Evolutionary conservation across 2,113 vertebrate species (phyloP).

Genomic region (Festucalex cinctus): DNA sequence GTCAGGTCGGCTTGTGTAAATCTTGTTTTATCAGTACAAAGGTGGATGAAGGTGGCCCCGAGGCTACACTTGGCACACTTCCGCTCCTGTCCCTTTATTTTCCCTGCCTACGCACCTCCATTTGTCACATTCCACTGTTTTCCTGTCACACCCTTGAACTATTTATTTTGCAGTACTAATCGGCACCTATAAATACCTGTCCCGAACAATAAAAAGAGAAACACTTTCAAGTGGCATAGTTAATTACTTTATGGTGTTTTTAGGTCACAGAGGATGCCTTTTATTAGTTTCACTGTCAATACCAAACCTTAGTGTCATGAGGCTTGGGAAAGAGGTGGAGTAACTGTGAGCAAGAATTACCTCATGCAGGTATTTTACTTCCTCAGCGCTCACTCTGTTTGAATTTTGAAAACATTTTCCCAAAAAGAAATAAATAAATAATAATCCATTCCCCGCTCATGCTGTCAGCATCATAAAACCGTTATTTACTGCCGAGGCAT

Average conservation of each 20-base stretch:
- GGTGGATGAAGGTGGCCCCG: slow-evolving; percentile 25
- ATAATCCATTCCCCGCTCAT: neutral
- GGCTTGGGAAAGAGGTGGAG: neutral
- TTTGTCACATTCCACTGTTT: slow-evolving; percentile 30
- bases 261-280: neutral
- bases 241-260: neutral
- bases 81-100: neutral
- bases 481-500: too few species aligned
- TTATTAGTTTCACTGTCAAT: slow-evolving; percentile 1
- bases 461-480: neutral
- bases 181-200: neutral
- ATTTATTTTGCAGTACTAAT: neutral
- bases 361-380: neutral
- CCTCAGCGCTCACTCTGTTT: neutral
- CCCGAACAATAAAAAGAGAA: neutral
- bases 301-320: neutral
- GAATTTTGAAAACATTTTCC: neutral
- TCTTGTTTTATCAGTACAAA: slow-evolving; percentile 27
- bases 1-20: slow-evolving; percentile 49
- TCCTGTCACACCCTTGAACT: slow-evolving; percentile 39
- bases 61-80: slow-evolving; percentile 39
- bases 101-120: slow-evolving; percentile 22
- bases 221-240: neutral
- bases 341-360: neutral
- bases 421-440: neutral